Evolutionary conservation across 1,140 invertebrate species (phyloP).

Genomic region (Brachionus paranguensis): DNA sequence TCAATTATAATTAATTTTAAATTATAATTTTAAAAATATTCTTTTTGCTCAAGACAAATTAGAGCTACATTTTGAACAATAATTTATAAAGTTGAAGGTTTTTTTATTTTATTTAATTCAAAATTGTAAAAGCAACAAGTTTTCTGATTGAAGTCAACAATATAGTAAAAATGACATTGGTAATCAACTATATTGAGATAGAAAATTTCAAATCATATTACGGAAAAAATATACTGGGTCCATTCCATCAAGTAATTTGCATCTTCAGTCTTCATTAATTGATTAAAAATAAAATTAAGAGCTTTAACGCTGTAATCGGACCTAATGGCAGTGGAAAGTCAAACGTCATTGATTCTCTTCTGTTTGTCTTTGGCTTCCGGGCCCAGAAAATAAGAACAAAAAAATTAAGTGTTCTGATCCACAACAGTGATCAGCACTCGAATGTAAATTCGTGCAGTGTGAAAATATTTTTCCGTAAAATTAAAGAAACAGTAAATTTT

Average conservation of each 20-base stretch:
- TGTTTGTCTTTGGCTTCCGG: slow-evolving; percentile 97
- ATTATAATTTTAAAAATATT: background rate
- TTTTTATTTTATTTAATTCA: background rate
- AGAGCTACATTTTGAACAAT: background rate
- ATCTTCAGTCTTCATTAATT: slow-evolving; percentile 45
- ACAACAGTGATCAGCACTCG: slow-evolving; percentile 78
- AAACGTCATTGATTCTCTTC: slow-evolving; percentile 97
- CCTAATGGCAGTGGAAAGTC: slow-evolving; percentile 99
- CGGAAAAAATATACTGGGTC: slow-evolving; percentile 64
- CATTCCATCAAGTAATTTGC: slow-evolving; percentile 54
- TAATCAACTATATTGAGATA: slow-evolving; percentile 86
- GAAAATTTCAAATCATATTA: slow-evolving; percentile 97
- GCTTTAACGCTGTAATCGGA: slow-evolving; percentile 91
- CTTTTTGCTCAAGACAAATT: background rate
- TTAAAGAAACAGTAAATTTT: slow-evolving; percentile 64
- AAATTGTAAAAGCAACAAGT: background rate
- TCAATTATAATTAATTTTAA: too few species aligned
- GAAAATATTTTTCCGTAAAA: slow-evolving; percentile 79
- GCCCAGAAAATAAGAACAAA: slow-evolving; percentile 91
- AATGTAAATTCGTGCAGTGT: slow-evolving; percentile 77
- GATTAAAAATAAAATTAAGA: slow-evolving; percentile 60
- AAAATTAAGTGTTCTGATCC: slow-evolving; percentile 85
- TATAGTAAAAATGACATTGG: slow-evolving; percentile 60
- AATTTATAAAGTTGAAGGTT: background rate
- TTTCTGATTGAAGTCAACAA: background rate